Base-by-base conservation (phyloP, 2,113 vertebrate genomes). In the Oceanites oceanicus region DNA sequence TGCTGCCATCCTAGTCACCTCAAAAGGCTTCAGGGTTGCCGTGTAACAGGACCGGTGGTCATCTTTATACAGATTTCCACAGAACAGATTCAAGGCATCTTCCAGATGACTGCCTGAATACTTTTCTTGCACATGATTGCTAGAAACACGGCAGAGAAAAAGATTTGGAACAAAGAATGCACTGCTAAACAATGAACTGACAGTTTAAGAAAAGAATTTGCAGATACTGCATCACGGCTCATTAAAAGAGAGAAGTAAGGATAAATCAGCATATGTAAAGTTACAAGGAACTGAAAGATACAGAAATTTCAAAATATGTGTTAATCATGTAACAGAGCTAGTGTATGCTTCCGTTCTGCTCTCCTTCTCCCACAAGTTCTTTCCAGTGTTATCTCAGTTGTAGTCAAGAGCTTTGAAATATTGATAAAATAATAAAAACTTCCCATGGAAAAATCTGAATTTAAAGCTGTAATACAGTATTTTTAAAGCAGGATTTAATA, bases 31-130 rank as follows among this genome's bases (percentile, higher is more conserved):
- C 70, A 62, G 4, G 21, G 27, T 30, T 19, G 21, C 32, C 5
- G 2, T 22, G 15, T 74, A 88, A 71, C 9, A 71, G 22, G 18
- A 80, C 12, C 0, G 0, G 26, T 5, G 73, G 40, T 34, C 55
- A 55, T 19, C 18, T 68, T 32, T 13, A 52, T 13, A 34, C 6
- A 32, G 8, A 55, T 34, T 58, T 81, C 22, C 58, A 71, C 0
- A 10, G n/a, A 90, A 76, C 1, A 5, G 12, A 79, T 67, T 47
- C n/a, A 83, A 44, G 13, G 12, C 32, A 67, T 65, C 88, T 86
- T 68, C 30, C n/a, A 52, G 13, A 8, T 42, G 16, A 83, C n/a
- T 63, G 12, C 23, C 22, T 47, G 58, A 58, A 13, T 13, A 56
- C 10, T 14, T 13, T 71, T 78, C 34, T 50, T n/a, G 55, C 25